Conservation (phyloP, 2,888 invertebrate species). For the Ariolimax columbianus region DNA sequence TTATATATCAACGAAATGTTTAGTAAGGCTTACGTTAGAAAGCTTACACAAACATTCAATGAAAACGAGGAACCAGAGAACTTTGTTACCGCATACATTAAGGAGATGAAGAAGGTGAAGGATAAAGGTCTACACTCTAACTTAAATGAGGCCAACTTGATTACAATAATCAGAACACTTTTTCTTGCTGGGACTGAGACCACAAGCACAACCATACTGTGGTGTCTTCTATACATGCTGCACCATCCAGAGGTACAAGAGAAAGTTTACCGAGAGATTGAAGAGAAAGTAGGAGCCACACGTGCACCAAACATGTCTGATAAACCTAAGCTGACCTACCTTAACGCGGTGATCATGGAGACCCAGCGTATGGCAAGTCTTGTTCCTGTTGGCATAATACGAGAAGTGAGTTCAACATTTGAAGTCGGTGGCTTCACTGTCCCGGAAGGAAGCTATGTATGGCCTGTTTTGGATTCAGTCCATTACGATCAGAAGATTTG, state of each 20-base stretch:
- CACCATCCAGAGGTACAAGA: slow-evolving; percentile 34
- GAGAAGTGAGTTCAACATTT: not conserved
- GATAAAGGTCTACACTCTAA: not conserved
- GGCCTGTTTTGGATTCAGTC: slow-evolving; percentile 7
- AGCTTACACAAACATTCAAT: not conserved
- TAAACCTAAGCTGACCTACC: slow-evolving; percentile 30
- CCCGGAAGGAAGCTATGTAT: not conserved
- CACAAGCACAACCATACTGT: slow-evolving; percentile 30
- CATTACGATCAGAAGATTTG: slow-evolving; percentile 1
- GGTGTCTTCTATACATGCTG: slow-evolving; percentile 33
- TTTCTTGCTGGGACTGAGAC: slow-evolving; percentile 38
- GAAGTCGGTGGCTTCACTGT: not conserved
- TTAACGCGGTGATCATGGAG: slow-evolving; percentile 50
- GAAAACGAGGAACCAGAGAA: slow-evolving; percentile 5
- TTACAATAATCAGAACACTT: not conserved
- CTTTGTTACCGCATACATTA: slow-evolving; percentile 22
- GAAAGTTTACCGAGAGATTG: slow-evolving; percentile 32
- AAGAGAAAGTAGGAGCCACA: slow-evolving; percentile 33
- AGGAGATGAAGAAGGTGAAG: slow-evolving; percentile 7
- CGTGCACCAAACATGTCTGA: slow-evolving; percentile 35
- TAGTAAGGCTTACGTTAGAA: not conserved
- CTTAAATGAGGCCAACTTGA: slow-evolving; percentile 13
- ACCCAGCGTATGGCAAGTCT: slow-evolving; percentile 46
- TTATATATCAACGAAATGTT: not conserved
- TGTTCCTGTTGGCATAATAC: slow-evolving; percentile 6